Conservation (phyloP, 2,797 vertebrate genomes). For the Phoebastria nigripes region DNA sequence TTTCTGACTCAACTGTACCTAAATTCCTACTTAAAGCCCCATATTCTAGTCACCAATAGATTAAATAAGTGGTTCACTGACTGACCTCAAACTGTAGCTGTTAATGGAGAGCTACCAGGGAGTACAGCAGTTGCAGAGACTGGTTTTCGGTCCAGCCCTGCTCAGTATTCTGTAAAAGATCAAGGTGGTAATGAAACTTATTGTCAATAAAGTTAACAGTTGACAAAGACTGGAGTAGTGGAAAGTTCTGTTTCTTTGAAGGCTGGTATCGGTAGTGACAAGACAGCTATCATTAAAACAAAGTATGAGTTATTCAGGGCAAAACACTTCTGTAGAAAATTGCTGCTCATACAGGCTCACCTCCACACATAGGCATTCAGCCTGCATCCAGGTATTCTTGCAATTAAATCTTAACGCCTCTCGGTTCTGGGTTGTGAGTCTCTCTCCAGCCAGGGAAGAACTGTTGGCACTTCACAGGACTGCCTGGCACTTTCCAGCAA, state of each 20-base stretch:
- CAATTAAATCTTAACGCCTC: background rate
- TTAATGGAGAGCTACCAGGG: background rate
- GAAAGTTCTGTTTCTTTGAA: background rate
- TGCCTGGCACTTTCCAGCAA: background rate
- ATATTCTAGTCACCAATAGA: background rate
- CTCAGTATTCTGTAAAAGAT: background rate
- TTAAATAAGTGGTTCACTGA: background rate
- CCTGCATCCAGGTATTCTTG: background rate
- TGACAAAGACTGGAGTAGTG: background rate
- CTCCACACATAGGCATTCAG: background rate
- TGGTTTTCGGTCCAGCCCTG: background rate
- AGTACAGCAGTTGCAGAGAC: background rate
- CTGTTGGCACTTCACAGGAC: background rate
- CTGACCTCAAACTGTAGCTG: background rate
- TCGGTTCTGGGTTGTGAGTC: background rate
- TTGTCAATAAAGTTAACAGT: background rate
- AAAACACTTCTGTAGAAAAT: background rate
- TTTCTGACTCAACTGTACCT: slow-evolving; percentile 23
- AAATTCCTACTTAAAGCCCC: background rate
- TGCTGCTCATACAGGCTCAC: background rate
- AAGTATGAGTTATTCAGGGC: background rate
- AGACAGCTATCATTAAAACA: background rate
- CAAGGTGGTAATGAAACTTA: background rate
- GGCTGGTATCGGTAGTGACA: background rate
- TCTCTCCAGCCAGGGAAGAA: background rate